Evolutionary conservation across 2,888 invertebrate genomes (phyloP).

Genomic region (Rhamphomyia laevipes): DNA sequence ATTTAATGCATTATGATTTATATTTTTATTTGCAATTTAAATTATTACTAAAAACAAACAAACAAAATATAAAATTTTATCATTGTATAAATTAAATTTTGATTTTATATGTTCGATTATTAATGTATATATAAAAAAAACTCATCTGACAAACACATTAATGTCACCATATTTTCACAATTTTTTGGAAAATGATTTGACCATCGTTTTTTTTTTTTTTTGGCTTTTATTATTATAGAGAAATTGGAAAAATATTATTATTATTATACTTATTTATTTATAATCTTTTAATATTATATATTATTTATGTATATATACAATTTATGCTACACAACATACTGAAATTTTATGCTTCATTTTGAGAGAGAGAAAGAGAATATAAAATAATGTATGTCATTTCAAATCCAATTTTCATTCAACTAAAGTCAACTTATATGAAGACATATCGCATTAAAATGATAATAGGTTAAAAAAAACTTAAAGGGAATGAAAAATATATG

Average conservation of each 20-base stretch:
- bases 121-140: neutral
- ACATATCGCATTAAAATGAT: conserved; percentile 37
- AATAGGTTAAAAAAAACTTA: conserved; percentile 18
- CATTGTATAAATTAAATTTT: no score
- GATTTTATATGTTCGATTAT: no score
- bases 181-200: neutral
- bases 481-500: no score
- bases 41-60: neutral
- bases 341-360: neutral
- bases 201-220: neutral
- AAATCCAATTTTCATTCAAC: conserved; percentile 1
- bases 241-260: neutral
- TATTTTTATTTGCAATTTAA: conserved; percentile 1
- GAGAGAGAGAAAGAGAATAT: neutral
- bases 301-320: no score
- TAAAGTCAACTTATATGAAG: conserved; percentile 11
- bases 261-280: no score
- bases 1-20: neutral
- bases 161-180: neutral
- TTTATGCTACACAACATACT: no score
- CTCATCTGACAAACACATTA: conserved; percentile 2
- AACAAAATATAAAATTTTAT: no score
- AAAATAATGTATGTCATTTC: conserved; percentile 4
- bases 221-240: neutral
- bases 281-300: no score